Evolutionary conservation across 1,140 invertebrate species (phyloP), one percentile per base, ranked within the genome.

Genomic region (Aricia agestis): DNA sequence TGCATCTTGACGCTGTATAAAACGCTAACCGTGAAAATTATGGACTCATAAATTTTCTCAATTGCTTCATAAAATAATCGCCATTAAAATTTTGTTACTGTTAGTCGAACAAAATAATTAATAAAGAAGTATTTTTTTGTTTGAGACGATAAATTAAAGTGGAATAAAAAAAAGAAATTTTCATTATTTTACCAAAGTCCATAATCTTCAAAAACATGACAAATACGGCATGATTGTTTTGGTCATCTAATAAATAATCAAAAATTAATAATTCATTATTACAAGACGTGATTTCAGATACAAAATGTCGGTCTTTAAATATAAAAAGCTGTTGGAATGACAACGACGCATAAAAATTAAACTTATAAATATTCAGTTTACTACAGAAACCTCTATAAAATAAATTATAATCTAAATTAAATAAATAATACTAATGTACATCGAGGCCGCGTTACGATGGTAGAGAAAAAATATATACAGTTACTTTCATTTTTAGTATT

Each of bases 381-480:
- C 59, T 63, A 63, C 25, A 63, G 17, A 63, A 70, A 70, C 58
- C 13, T 61, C 59, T 70, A 70, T 52, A 70, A 41, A 70, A 63
- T 65, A 70, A 70, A 63, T 58, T 63, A 59, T 70, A 42, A 90
- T 79, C 80, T 78, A 75, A 89, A 84, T 76, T 86, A 86, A 90
- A 90, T 90, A 90, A 90, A 89, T 90, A 90, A 90, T 89, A 89
- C 88, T 89, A 90, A 86, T 85, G 77, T 87, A 89, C 82, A 87
- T 73, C 17, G 31, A 73, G 78, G 77, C 78, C 78, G 79, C 72
- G 78, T 74, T 18, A 59, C 41, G 41, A 25, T 25, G 45, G 10
- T 52, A 52, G 11, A 52, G 45, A 52, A 52, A 42, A 13, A 52
- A 13, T 52, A 52, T 52, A 52, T 52, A 52, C 45, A 52, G 7